These are phyloP conservation scores for Falcaria lacertinaria DNA, from an alignment of 2,888 invertebrate genomes.

Conservation along the genomic window DNA sequence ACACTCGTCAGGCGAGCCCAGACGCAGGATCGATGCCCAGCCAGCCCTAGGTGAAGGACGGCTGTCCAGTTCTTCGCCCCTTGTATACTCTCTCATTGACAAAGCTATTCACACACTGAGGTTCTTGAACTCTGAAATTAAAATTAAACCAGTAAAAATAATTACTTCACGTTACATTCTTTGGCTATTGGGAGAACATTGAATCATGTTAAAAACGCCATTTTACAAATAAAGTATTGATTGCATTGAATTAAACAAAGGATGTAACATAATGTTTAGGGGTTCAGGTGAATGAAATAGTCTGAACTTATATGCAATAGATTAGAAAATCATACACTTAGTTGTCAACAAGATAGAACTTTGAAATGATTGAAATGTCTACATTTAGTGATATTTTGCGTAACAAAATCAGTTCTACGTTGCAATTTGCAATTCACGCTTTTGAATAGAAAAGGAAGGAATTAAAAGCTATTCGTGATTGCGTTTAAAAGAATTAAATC, in stretches of 20 bases:
- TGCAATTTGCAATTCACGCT: no score
- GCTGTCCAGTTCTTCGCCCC: constrained; percentile 61
- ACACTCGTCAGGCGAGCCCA: constrained; percentile 61
- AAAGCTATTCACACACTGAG: constrained; percentile 16
- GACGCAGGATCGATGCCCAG: constrained; percentile 66
- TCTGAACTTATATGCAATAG: neutral
- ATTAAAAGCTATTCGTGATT: constrained; percentile 13
- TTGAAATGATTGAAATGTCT: no score
- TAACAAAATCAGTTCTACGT: no score
- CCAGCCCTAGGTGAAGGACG: constrained; percentile 71
- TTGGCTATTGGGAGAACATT: no score
- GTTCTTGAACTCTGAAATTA: constrained; percentile 1
- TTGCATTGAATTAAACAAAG: no score
- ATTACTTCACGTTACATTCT: constrained; percentile 2
- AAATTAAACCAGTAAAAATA: neutral
- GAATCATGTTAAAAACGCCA: no score
- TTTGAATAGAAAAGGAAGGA: no score
- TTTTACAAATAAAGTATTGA: no score
- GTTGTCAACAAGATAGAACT: no score
- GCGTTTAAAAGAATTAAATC: constrained; percentile 43
- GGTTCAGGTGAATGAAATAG: neutral
- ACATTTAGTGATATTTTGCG: no score
- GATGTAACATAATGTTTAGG: constrained; percentile 1
- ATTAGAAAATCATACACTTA: no score
- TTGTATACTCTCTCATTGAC: constrained; percentile 42